Evolutionary conservation across 1,140 invertebrate species (phyloP), one percentile per base, ranked within the genome.

Genomic region (Heliconius hermathena): DNA sequence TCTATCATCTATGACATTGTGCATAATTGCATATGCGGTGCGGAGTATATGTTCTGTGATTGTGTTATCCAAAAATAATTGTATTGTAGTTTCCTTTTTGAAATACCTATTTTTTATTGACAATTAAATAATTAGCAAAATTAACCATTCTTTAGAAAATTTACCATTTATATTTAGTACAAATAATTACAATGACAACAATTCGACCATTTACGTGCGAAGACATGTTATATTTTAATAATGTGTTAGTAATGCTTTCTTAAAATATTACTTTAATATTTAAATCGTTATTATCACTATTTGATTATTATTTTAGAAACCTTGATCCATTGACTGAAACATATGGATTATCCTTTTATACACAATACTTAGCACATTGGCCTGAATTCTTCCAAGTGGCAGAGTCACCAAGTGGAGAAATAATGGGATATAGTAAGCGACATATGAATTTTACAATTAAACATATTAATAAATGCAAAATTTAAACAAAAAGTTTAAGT

Each of bases 381-480:
- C 99, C 99, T n/a, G 99, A 99, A 95, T 99, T 99, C 95, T 99
- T 99, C 93, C 98, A 99, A 96, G 97, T 99, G 41, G 98, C 98
- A 26, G 98, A 99, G 96, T 98, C 98, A 57, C 98, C 98, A 20
- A 97, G 96, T 94, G 99, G 98, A 6, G 97, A 99, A 95, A 98
- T 99, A 70, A 99, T 99, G 98, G 99, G 99, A 83, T 99, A 99
- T 89, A 99, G 98, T 99, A 97, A 97, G 41, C 41, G 97, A 11
- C 22, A 26, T 13, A n/a, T 29, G 20, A 60, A 60, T 60, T 60
- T 46, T 46, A 46, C n/a, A 60, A 22, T 20, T 6, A 52, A 52
- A 52, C 18, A 52, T 2, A 20, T 18, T 20, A 6, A 52, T 52
- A 52, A 52, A 52, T 52, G 49, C 49, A 18, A 52, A 52, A 52